Evolutionary conservation across 2,797 vertebrate genomes (phyloP).

Genomic region (Trematomus bernacchii): DNA sequence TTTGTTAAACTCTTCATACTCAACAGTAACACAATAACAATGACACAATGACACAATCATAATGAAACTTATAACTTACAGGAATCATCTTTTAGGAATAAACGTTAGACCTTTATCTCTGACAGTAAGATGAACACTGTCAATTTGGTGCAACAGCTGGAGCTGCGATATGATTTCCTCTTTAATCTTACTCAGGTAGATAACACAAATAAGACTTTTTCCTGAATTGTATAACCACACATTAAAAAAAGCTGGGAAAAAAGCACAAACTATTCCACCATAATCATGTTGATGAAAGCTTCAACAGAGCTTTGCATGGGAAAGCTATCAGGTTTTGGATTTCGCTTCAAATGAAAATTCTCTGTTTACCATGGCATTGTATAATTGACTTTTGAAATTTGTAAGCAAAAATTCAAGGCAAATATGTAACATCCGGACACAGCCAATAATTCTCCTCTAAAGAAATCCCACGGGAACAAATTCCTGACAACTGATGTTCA

Average conservation of each 20-base stretch:
- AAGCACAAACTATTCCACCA: no score
- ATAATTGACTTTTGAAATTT: constrained; percentile 7
- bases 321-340: background rate
- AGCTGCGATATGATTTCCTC: background rate
- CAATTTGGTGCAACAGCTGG: no score
- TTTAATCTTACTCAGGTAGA: background rate
- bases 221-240: background rate
- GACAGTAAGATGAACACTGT: background rate
- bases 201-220: background rate
- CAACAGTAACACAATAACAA: background rate
- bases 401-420: constrained; percentile 7
- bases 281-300: background rate
- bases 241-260: background rate
- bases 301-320: background rate
- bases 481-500: constrained; percentile 16
- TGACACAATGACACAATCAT: no score
- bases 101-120: background rate
- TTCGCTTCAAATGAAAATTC: background rate
- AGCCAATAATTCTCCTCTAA: background rate
- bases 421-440: constrained; percentile 44
- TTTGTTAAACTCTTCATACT: no score
- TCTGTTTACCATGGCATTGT: background rate
- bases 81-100: background rate
- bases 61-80: background rate
- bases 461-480: constrained; percentile 18